phyloP scores from a whole-genome alignment of 2,888 invertebrate species.

The Drosophila stalkeri region DNA sequence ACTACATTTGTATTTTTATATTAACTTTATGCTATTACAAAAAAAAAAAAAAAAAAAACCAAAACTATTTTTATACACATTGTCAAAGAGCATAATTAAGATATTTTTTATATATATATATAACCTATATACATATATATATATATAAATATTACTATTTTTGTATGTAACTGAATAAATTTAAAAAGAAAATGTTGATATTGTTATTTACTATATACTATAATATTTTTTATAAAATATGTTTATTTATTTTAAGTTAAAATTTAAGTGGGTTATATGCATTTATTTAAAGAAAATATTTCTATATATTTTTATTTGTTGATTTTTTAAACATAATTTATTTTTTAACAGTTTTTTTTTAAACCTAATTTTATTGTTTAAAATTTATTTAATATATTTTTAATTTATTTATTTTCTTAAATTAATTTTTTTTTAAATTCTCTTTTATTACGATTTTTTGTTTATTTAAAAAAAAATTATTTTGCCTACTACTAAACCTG shows the following conservation, averaged over 20 bases:
- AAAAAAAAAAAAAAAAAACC: constrained; percentile 16
- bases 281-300: not conserved
- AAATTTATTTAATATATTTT: not conserved
- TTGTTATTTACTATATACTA: constrained; percentile 50
- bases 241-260: constrained; percentile 18
- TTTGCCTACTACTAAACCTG: constrained; percentile 63
- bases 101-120: constrained; percentile 60
- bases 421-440: not conserved
- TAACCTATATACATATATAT: constrained; percentile 39
- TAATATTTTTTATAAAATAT: not conserved
- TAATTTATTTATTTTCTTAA: not conserved
- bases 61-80: constrained; percentile 71
- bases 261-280: constrained; percentile 33
- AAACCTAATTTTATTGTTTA: not conserved
- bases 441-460: not conserved
- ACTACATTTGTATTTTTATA: constrained; percentile 54
- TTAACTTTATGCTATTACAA: constrained; percentile 23
- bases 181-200: constrained; percentile 63
- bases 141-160: constrained; percentile 64
- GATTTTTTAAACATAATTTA: not conserved
- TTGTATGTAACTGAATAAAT: constrained; percentile 80
- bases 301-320: not conserved
- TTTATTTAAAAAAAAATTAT: not conserved
- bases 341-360: not conserved
- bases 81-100: constrained; percentile 59